Percentiles rank a stretch among this genome's conserved stretches.
phyloP scores from a whole-genome alignment of 2,113 vertebrate species.

The Platysternon megacephalum region DNA sequence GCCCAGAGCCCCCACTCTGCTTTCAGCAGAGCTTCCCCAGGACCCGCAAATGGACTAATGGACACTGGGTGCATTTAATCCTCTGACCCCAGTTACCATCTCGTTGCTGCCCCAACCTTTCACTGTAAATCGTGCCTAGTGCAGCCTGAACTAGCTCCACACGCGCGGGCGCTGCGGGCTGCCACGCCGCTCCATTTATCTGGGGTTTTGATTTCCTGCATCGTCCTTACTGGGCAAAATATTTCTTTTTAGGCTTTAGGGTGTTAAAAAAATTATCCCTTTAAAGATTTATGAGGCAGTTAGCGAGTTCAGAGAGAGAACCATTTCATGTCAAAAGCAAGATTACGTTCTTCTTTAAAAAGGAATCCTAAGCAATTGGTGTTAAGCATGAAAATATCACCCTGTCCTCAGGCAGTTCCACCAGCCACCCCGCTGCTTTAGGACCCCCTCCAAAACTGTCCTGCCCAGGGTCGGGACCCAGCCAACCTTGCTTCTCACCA shows the following conservation, averaged over 20 bases:
- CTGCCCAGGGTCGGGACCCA: neutral
- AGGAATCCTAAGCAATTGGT: neutral
- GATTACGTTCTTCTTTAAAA: neutral
- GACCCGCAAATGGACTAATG: neutral
- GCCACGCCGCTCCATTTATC: neutral
- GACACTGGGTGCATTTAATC: neutral
- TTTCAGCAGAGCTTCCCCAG: neutral
- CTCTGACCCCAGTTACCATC: neutral
- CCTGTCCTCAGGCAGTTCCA: neutral
- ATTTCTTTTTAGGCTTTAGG: neutral
- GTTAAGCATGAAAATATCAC: neutral
- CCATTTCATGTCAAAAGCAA: neutral
- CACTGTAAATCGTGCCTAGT: neutral
- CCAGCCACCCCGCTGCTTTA: neutral
- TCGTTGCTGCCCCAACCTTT: neutral
- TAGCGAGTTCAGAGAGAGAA: neutral
- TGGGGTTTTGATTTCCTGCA: neutral
- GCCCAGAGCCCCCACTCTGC: neutral
- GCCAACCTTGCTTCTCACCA: neutral
- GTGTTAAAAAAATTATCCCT: neutral
- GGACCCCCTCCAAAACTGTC: neutral
- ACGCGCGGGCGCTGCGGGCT: neutral
- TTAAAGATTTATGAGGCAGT: constrained; percentile 26
- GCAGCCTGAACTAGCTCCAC: neutral
- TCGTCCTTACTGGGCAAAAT: neutral